Evolutionary conservation across 2,888 invertebrate species (phyloP).

Genomic region (Eustalomyia histrio): DNA sequence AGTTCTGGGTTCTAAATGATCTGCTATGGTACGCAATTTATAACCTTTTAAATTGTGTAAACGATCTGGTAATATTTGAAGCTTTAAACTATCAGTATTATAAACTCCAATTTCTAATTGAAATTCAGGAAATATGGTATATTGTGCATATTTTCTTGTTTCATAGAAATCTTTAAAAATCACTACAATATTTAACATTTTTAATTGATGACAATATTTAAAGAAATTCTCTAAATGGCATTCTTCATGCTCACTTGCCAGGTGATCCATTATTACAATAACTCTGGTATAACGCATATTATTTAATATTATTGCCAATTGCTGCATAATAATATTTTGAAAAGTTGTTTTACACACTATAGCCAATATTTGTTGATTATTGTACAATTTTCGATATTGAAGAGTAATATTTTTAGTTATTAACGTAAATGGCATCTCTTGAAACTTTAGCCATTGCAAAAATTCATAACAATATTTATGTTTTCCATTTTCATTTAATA

Average conservation of each 20-base stretch:
- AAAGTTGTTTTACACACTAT: constrained; percentile 29
- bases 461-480: constrained; percentile 24
- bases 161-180: constrained; percentile 43
- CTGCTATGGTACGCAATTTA: constrained; percentile 50
- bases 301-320: constrained; percentile 38
- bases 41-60: constrained; percentile 45
- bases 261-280: constrained; percentile 6
- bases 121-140: constrained; percentile 55
- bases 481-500: constrained; percentile 13
- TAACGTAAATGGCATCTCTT: constrained; percentile 13
- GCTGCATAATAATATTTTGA: neutral
- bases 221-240: constrained; percentile 18
- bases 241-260: neutral
- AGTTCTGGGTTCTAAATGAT: constrained; percentile 46
- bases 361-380: constrained; percentile 38
- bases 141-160: constrained; percentile 29
- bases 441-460: neutral
- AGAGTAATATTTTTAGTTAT: neutral
- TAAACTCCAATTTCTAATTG: constrained; percentile 25
- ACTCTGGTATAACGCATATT: constrained; percentile 38
- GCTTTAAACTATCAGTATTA: neutral
- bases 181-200: constrained; percentile 55
- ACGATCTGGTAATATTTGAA: constrained; percentile 28
- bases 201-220: neutral
- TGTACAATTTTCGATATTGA: constrained; percentile 12